Percentiles rank a stretch among this genome's conserved stretches.
Conservation (phyloP, 1,140 invertebrate species). For the Riptortus pedestris region DNA sequence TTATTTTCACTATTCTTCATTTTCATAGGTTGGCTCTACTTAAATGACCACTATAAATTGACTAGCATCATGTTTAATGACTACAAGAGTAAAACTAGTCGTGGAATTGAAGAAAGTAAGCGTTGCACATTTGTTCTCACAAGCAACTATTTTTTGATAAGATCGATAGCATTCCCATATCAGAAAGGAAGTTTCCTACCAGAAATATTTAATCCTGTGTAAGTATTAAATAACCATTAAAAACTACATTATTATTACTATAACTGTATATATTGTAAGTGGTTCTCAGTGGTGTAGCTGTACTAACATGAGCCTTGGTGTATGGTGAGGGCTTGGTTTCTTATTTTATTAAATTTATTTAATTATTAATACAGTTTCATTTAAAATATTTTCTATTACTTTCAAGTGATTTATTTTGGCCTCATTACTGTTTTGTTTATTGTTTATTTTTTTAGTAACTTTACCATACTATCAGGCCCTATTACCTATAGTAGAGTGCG, state of each 20-base stretch:
- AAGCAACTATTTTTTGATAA: conserved; percentile 48
- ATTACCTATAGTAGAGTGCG: too few species aligned
- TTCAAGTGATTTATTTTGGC: too few species aligned
- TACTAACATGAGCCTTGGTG: too few species aligned
- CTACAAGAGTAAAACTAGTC: conserved; percentile 49
- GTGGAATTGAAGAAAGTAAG: conserved; percentile 45
- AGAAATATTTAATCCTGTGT: conserved; percentile 53
- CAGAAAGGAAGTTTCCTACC: conserved; percentile 46
- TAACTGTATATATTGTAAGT: background rate
- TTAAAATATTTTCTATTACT: background rate
- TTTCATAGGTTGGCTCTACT: conserved; percentile 48
- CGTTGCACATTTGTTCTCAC: conserved; percentile 63
- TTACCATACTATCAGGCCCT: too few species aligned
- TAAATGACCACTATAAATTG: conserved; percentile 53
- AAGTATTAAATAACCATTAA: conserved; percentile 36
- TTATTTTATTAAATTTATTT: background rate
- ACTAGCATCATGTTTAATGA: conserved; percentile 55
- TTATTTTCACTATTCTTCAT: too few species aligned
- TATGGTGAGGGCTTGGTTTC: too few species aligned
- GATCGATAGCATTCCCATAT: conserved; percentile 57
- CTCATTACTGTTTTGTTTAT: too few species aligned
- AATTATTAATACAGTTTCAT: background rate
- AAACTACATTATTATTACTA: background rate
- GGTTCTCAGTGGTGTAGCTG: background rate
- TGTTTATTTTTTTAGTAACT: too few species aligned